Percentiles rank a stretch among this genome's conserved stretches.
Conservation (phyloP, 2,797 vertebrate genomes). For the Eutrigla gurnardus region DNA sequence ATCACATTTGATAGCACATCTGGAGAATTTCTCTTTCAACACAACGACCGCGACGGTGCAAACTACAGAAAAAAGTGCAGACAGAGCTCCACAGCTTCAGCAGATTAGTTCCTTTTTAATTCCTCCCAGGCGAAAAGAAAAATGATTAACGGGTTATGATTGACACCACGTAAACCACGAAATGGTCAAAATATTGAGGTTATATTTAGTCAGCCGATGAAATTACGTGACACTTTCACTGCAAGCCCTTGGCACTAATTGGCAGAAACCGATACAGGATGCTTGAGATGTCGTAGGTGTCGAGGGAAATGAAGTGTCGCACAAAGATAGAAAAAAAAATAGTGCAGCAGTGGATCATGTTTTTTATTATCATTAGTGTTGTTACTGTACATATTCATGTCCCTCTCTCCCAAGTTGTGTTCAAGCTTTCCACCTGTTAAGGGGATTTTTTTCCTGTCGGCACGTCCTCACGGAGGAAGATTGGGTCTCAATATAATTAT, state of each 20-base stretch:
- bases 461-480: too few species aligned
- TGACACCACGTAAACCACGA: too few species aligned
- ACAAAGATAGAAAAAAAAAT: slow-evolving; percentile 6
- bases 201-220: background rate
- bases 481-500: too few species aligned
- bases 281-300: background rate
- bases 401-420: background rate
- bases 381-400: background rate
- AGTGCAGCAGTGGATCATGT: background rate
- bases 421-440: background rate
- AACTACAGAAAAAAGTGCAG: too few species aligned
- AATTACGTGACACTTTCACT: background rate
- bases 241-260: background rate
- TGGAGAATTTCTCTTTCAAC: too few species aligned
- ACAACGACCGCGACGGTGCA: too few species aligned
- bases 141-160: too few species aligned
- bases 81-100: too few species aligned
- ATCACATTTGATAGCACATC: background rate
- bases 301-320: slow-evolving; percentile 10
- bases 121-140: background rate
- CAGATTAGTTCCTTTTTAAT: background rate
- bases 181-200: background rate
- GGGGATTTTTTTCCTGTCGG: too few species aligned
- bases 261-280: background rate
- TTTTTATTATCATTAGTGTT: background rate